Evolutionary conservation across 2,113 vertebrate genomes (phyloP).

Genomic region (Lophotis ruficrista): DNA sequence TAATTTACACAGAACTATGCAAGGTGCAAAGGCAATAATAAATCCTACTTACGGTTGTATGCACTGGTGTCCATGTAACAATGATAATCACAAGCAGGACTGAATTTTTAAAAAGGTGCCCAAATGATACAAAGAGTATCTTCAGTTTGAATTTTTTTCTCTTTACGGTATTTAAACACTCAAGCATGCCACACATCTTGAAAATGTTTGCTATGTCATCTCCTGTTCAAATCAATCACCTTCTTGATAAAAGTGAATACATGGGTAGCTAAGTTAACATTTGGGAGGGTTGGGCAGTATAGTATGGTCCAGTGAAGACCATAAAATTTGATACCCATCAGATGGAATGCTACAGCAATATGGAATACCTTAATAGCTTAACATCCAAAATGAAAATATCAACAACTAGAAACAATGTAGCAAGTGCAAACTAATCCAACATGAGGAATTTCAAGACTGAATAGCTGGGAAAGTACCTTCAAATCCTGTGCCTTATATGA

Average conservation of each 20-base stretch:
- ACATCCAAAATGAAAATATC: neutral
- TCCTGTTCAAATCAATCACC: neutral
- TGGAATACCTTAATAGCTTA: neutral
- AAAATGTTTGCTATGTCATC: neutral
- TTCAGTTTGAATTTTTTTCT: neutral
- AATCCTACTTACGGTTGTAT: neutral
- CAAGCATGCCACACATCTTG: rapidly evolving
- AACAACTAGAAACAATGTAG: neutral
- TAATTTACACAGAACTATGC: neutral
- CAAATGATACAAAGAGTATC: neutral
- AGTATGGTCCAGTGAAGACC: neutral
- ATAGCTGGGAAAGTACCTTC: neutral
- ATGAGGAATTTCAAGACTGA: neutral
- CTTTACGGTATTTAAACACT: neutral
- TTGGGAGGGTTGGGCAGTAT: neutral
- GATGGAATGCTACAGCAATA: neutral
- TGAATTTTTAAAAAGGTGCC: neutral
- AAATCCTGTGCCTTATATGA: neutral
- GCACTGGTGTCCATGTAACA: neutral
- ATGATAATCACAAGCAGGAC: neutral
- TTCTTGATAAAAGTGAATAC: neutral
- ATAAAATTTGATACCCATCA: neutral
- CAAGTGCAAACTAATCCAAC: neutral
- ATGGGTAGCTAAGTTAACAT: neutral
- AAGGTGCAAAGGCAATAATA: neutral